Percentiles rank a stretch among this genome's conserved stretches.
These are phyloP conservation scores for Diplolepis rosae DNA, from an alignment of 2,888 invertebrate species.

Conservation along the genomic window DNA sequence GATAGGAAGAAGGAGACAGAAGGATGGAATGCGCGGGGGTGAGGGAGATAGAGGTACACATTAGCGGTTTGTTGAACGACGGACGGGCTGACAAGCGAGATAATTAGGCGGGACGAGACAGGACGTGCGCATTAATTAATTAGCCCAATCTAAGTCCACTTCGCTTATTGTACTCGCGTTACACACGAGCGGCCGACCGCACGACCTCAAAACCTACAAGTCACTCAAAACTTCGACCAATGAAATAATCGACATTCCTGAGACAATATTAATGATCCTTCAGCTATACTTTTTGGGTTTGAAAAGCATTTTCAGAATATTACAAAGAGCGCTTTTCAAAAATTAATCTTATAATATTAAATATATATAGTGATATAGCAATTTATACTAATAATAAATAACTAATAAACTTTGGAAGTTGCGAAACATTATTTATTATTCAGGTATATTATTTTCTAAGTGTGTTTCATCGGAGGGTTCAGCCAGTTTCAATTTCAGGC, in stretches of 20 bases:
- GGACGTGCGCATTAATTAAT: conserved; percentile 74
- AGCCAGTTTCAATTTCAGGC: no score
- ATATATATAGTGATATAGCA: no score
- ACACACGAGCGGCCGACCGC: conserved; percentile 59
- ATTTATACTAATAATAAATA: no score
- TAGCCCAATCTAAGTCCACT: conserved; percentile 72
- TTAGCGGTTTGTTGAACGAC: conserved; percentile 62
- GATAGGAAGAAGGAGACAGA: conserved; percentile 34
- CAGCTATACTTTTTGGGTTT: no score
- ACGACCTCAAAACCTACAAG: conserved; percentile 60
- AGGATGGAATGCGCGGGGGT: conserved; percentile 43
- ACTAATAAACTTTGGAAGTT: no score
- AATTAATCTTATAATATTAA: no score
- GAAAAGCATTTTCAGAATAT: no score
- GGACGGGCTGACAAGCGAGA: conserved; percentile 69
- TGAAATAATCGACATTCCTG: conserved; percentile 4
- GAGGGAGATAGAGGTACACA: conserved; percentile 44
- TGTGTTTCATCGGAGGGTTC: no score
- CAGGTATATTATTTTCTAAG: no score
- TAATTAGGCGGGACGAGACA: conserved; percentile 72
- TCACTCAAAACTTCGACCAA: conserved; percentile 11
- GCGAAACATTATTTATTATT: no score
- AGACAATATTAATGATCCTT: conserved; percentile 16
- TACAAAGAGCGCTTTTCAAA: no score
- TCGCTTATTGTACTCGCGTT: conserved; percentile 64